Evolutionary conservation across 2,113 vertebrate genomes (phyloP), one percentile per base, ranked within the genome.

Genomic region (Podocnemis expansa): DNA sequence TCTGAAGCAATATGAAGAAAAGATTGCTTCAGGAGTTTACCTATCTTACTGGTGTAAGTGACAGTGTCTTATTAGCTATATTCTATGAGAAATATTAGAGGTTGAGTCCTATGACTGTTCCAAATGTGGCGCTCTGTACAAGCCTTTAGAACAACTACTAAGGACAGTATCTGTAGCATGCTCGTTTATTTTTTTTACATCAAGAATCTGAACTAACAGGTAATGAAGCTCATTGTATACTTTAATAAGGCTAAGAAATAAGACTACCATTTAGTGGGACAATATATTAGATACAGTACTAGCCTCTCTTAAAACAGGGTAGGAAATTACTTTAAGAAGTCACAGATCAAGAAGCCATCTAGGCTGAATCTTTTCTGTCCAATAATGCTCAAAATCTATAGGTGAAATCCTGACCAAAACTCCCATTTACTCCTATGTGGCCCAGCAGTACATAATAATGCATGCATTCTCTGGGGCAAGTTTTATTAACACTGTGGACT

Each of bases 381-480:
- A 76, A 89, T n/a, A 96, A 89, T 75, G 25, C 13, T 89, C 25
- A 76, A 93, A 90, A 89, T 67, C 58, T 89, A 7, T 9, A 24
- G 60, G 25, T 25, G 83, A 93, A 94, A 91, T 0, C 0, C 38
- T 56, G 87, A 2, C 5, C 70, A 86, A 89, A 82, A 83, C 34
- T 70, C 13, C 54, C 80, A 58, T 78, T 54, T 29, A 80, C 47
- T 78, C 75, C 41, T 89, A 89, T 34, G 17, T 90, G 90, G 9
- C 10, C 17, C 75, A 89, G 51, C 11, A 93, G 84, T 10, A 81
- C 34, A 14, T 21, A 51, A 80, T 29, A 87, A 84, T 58, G 85
- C 2, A 84, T 52, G 17, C 25, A 89, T 89, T 90, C 27, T 87
- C 79, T 55, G 70, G 60, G 88, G 4, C 38, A 83, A 84, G 81